Evolutionary conservation across 1,140 invertebrate genomes (phyloP).

Genomic region (Bicyclus anynana): DNA sequence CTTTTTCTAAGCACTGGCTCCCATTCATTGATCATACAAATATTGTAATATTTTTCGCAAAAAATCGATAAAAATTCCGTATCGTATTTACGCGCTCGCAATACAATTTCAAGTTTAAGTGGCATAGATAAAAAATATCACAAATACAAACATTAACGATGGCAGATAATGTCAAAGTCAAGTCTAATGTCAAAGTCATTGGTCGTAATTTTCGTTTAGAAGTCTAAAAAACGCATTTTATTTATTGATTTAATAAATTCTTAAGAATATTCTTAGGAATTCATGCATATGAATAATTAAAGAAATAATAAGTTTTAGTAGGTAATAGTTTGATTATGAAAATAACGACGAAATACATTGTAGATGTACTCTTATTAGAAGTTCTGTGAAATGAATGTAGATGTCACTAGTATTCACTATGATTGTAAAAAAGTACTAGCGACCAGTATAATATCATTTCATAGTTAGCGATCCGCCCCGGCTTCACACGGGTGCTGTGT

Average conservation of each 20-base stretch:
- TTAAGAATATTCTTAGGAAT: background rate
- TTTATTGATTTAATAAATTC: too few relatives aligned
- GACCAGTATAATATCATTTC: too few relatives aligned
- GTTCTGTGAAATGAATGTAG: background rate
- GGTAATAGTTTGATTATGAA: too few relatives aligned
- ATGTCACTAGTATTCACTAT: constrained; percentile 7
- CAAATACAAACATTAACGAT: constrained; percentile 9
- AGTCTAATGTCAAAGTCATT: background rate
- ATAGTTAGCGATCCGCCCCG: too few relatives aligned
- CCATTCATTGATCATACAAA: constrained; percentile 12
- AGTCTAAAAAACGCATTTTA: too few relatives aligned
- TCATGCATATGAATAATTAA: too few relatives aligned
- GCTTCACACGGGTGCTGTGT: too few relatives aligned
- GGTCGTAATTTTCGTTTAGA: background rate
- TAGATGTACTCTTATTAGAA: too few relatives aligned
- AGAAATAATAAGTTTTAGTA: too few relatives aligned
- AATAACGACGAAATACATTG: too few relatives aligned
- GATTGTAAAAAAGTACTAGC: too few relatives aligned
- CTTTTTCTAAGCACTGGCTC: constrained; percentile 9
- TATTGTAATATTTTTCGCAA: constrained; percentile 14
- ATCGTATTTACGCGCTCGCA: constrained; percentile 27
- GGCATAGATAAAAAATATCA: constrained; percentile 14
- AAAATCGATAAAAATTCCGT: constrained; percentile 24
- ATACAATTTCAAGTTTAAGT: background rate
- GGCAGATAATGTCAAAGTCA: constrained; percentile 22